Conservation (phyloP, 1,140 invertebrate genomes). For the Pectinophora gossypiella region DNA sequence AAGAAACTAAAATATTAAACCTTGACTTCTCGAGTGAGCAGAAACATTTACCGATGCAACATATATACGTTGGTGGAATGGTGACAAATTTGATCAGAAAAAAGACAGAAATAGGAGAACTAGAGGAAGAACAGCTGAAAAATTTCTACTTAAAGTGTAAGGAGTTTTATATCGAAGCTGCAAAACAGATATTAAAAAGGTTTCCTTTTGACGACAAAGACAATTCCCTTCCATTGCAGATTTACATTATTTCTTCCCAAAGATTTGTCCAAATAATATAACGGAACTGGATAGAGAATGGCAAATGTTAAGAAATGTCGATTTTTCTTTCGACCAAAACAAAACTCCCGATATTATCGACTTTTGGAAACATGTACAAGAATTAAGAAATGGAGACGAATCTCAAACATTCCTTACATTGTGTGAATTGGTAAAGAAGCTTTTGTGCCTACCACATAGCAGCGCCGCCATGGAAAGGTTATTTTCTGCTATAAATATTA, state of each 20-base stretch:
- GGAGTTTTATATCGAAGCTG: conserved; percentile 18
- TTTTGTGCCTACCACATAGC: conserved; percentile 15
- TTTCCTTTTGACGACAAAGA: too few relatives aligned
- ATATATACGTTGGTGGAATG: conserved; percentile 19
- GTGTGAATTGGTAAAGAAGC: not conserved
- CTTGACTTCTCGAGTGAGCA: conserved; percentile 11
- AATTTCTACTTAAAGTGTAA: too few relatives aligned
- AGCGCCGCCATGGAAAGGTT: conserved; percentile 15
- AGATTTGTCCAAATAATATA: conserved; percentile 8
- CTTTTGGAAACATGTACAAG: not conserved
- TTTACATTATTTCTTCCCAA: conserved; percentile 20
- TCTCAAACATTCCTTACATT: not conserved
- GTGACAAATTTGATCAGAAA: too few relatives aligned
- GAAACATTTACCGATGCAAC: conserved; percentile 16
- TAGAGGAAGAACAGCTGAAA: too few relatives aligned
- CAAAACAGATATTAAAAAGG: too few relatives aligned
- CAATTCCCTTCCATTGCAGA: conserved; percentile 18
- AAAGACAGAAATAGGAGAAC: too few relatives aligned
- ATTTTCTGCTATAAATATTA: conserved; percentile 19
- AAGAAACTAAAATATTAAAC: conserved; percentile 21
- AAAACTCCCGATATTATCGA: conserved; percentile 2
- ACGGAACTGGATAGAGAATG: conserved; percentile 20
- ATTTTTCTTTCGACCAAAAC: not conserved
- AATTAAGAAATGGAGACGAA: not conserved
- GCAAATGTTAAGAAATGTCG: conserved; percentile 10